Base-by-base conservation (phyloP, 1,140 invertebrate genomes). In the Sitodiplosis mosellana region DNA sequence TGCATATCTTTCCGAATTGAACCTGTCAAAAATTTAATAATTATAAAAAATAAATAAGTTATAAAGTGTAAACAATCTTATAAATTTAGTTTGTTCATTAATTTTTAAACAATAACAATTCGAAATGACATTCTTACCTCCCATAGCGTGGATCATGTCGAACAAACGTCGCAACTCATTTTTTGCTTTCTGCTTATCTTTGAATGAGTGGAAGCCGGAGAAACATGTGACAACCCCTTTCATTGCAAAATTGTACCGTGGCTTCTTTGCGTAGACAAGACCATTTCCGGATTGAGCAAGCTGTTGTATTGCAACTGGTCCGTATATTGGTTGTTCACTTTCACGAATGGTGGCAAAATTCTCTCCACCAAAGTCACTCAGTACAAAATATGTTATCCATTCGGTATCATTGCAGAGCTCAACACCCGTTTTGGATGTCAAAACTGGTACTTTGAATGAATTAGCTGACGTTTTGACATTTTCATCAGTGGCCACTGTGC, bases 11-110 rank as follows among this genome's bases (percentile, higher is more conserved):
- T 87, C 44, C 88, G 74, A 54, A 95, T 83, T 56, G 85, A 91
- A 15, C 90, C 91, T 52, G 88, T 89, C 90, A 96, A 94, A 60
- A 83, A 79, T 69, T 94, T 89, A 52, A 94, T 83, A 59, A 87
- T 72, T 55, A 80, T 80, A 52, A 89, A n/a, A n/a, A n/a, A n/a
- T n/a, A n/a, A n/a, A n/a, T n/a, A n/a, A n/a, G n/a, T n/a, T n/a
- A n/a, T n/a, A n/a, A n/a, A n/a, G n/a, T n/a, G n/a, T n/a, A n/a
- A n/a, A n/a, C n/a, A n/a, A n/a, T n/a, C n/a, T n/a, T n/a, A n/a
- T n/a, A n/a, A n/a, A n/a, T n/a, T n/a, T n/a, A n/a, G n/a, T n/a
- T n/a, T n/a, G n/a, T n/a, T n/a, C n/a, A n/a, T n/a, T n/a, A n/a
- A n/a, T n/a, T n/a, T n/a, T n/a, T n/a, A n/a, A n/a, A n/a, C n/a